Evolutionary conservation across 2,888 invertebrate species (phyloP).

Genomic region (Dolomedes plantarius): DNA sequence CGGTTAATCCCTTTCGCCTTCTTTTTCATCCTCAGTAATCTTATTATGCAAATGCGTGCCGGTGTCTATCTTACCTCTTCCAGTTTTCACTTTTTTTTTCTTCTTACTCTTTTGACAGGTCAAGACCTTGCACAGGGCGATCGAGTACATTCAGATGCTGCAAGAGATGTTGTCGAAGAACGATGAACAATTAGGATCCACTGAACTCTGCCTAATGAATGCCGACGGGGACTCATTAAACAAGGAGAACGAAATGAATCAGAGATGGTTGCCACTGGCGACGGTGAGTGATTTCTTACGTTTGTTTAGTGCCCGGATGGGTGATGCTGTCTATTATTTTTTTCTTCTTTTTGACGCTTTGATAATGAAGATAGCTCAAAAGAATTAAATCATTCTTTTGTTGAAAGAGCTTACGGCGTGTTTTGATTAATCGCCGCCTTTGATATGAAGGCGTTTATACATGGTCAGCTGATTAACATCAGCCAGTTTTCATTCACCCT

Average conservation of each 20-base stretch:
- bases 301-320: too few relatives aligned
- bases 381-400: background rate
- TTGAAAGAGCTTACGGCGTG: background rate
- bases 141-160: conserved; percentile 81
- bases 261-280: conserved; percentile 69
- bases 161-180: conserved; percentile 77
- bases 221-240: conserved; percentile 52
- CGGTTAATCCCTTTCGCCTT: too few relatives aligned
- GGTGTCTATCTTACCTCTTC: too few relatives aligned
- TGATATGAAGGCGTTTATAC: too few relatives aligned
- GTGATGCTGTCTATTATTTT: too few relatives aligned
- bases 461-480: too few relatives aligned
- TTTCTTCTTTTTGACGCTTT: background rate
- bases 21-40: too few relatives aligned
- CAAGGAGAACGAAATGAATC: conserved; percentile 72
- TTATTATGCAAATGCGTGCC: too few relatives aligned
- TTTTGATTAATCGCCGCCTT: too few relatives aligned
- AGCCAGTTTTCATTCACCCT: too few relatives aligned
- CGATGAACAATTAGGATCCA: conserved; percentile 59
- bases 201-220: conserved; percentile 31
- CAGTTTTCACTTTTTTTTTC: too few relatives aligned
- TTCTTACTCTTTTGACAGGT: conserved; percentile 22
- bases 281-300: conserved; percentile 39
- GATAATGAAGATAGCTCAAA: background rate
- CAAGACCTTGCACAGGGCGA: conserved; percentile 78